These are phyloP conservation scores for Parnassius orleans DNA, from an alignment of 2,888 invertebrate genomes.

Conservation along the genomic window DNA sequence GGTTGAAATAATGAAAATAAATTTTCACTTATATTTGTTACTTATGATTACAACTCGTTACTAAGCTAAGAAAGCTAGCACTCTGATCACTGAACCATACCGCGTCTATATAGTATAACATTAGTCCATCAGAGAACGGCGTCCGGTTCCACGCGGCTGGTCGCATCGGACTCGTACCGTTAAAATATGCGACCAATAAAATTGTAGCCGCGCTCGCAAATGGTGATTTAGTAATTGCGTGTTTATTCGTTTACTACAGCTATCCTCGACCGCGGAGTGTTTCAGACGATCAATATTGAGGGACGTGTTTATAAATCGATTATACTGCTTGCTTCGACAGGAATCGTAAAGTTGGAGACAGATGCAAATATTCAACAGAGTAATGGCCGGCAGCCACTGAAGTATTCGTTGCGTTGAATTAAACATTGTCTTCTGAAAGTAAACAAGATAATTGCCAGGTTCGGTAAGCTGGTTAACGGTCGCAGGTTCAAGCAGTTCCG, in stretches of 20 bases:
- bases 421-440: constrained; percentile 10
- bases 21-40: too few species aligned
- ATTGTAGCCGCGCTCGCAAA: constrained; percentile 51
- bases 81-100: not conserved
- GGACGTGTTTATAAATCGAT: constrained; percentile 17
- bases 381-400: not conserved
- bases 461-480: constrained; percentile 12
- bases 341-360: constrained; percentile 2
- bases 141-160: constrained; percentile 45
- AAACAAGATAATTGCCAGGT: constrained; percentile 16
- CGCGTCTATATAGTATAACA: constrained; percentile 10
- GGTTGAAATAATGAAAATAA: too few species aligned
- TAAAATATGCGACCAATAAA: constrained; percentile 60
- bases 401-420: not conserved
- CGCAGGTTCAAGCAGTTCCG: constrained; percentile 11
- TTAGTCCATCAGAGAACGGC: constrained; percentile 21
- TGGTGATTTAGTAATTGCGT: constrained; percentile 68
- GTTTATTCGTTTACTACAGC: constrained; percentile 56
- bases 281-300: not conserved
- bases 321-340: constrained; percentile 2
- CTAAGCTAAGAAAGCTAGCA: not conserved
- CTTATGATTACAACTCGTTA: not conserved
- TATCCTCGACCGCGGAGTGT: constrained; percentile 6
- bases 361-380: not conserved
- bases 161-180: constrained; percentile 45